Base-by-base conservation (phyloP, 2,113 vertebrate genomes). In the Vulpes vulpes region DNA sequence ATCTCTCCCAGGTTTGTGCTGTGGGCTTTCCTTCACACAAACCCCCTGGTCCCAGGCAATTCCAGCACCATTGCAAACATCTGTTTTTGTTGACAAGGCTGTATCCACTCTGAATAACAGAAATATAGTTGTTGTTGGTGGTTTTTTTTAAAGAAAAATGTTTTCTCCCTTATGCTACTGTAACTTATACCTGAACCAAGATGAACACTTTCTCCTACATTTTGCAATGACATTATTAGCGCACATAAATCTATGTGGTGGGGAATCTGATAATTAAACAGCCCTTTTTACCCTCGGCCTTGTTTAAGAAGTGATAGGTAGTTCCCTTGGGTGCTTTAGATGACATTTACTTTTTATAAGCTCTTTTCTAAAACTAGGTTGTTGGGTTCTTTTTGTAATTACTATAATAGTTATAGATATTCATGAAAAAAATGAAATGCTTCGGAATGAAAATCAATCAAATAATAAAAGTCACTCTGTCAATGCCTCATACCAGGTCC, bases 401-500 rank as follows among this genome's bases (percentile, higher is more conserved):
- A 62, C 49, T 91, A 25, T 65, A 89, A 23, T 2, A 51, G 86
- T 55, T 67, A 57, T 59, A 55, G 25, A 53, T 88, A 32, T 23
- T 84, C 16, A 19, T 67, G 78, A 27, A 60, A 92, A 87, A 82
- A 69, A 51, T 15, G 19, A 82, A 88, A 94, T 59, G 8, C 32
- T 96, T 97, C 9, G 74, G 16, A 86, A 94, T 49, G 55, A 55
- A 89, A 95, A 94, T 78, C 14, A 76, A 38, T 67, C 95, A 86
- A 92, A 60, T 57, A 60, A 38, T 25, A 73, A 57, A 95, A 53
- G 20, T 32, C 15, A 78, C 9, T 38, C 12, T 89, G 25, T 59
- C 53, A 73, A 65, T 23, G 3, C 19, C 19, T 35, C 57, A 81
- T 30, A 19, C 3, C 16, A 17, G 5, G 16, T 53, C 5, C 35